Conservation (phyloP, 2,888 invertebrate genomes). For the Candidula unifasciata region DNA sequence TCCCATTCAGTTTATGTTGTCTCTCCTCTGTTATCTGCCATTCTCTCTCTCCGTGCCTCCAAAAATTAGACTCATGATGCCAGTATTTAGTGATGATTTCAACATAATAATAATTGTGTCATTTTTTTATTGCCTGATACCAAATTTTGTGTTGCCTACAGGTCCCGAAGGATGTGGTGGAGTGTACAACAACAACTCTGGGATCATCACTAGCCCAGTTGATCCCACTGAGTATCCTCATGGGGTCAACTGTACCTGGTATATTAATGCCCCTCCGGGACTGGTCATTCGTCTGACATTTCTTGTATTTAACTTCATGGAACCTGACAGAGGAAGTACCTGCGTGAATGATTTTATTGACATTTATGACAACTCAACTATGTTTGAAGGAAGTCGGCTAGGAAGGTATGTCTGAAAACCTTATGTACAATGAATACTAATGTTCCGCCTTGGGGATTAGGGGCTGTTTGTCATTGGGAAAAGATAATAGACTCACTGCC, state of each 20-base stretch:
- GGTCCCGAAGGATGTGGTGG: constrained; percentile 28
- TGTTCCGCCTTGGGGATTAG: too few species aligned
- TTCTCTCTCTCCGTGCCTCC: too few species aligned
- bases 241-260: constrained; percentile 90
- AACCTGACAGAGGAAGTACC: constrained; percentile 75
- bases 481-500: too few species aligned
- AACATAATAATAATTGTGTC: too few species aligned
- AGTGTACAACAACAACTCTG: background rate
- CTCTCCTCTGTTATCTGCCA: too few species aligned
- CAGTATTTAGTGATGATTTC: too few species aligned
- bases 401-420: constrained; percentile 3
- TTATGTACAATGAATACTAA: too few species aligned
- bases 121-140: too few species aligned
- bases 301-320: constrained; percentile 83
- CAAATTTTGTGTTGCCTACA: background rate
- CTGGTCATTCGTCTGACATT: constrained; percentile 87
- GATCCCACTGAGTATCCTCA: constrained; percentile 88
- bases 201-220: constrained; percentile 80
- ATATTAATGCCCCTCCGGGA: constrained; percentile 86
- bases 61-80: too few species aligned
- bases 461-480: too few species aligned
- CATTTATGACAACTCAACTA: constrained; percentile 85
- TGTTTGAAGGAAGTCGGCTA: background rate
- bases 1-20: too few species aligned
- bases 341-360: constrained; percentile 86